phyloP scores from a whole-genome alignment of 1,140 invertebrate species.

The Lepidotrigona ventralis region DNA sequence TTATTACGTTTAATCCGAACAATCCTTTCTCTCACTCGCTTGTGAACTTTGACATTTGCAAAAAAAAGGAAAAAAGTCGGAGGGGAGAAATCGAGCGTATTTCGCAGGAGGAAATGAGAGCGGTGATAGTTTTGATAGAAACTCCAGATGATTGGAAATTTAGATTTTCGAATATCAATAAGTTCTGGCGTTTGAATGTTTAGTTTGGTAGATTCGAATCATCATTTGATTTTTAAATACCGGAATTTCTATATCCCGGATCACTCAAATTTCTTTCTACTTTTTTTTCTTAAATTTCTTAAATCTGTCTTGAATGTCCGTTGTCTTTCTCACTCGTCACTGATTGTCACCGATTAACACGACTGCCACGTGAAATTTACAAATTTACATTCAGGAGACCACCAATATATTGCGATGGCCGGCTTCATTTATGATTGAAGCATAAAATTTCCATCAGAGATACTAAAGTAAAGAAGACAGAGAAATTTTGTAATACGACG shows the following conservation, averaged over 20 bases:
- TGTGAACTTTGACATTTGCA: background rate
- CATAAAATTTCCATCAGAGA: too few relatives aligned
- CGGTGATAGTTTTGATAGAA: background rate
- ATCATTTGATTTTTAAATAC: background rate
- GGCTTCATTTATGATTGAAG: too few relatives aligned
- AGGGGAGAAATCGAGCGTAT: background rate
- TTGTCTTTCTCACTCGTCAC: too few relatives aligned
- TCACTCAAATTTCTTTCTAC: background rate
- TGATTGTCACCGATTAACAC: too few relatives aligned
- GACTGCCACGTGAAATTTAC: too few relatives aligned
- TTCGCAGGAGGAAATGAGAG: background rate
- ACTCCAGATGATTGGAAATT: background rate
- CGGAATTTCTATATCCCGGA: background rate
- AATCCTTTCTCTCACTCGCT: background rate
- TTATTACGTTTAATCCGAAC: constrained; percentile 1
- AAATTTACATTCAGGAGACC: too few relatives aligned
- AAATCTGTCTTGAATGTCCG: too few relatives aligned
- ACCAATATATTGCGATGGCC: too few relatives aligned
- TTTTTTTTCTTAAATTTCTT: too few relatives aligned
- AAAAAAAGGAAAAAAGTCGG: too few relatives aligned
- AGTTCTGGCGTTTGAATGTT: background rate
- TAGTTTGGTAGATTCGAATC: background rate
- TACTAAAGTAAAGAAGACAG: too few relatives aligned
- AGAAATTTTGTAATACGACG: too few relatives aligned
- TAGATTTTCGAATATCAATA: background rate